These are phyloP conservation scores for Tinamus major DNA, from an alignment of 2,797 vertebrate genomes.

Conservation along the genomic window DNA sequence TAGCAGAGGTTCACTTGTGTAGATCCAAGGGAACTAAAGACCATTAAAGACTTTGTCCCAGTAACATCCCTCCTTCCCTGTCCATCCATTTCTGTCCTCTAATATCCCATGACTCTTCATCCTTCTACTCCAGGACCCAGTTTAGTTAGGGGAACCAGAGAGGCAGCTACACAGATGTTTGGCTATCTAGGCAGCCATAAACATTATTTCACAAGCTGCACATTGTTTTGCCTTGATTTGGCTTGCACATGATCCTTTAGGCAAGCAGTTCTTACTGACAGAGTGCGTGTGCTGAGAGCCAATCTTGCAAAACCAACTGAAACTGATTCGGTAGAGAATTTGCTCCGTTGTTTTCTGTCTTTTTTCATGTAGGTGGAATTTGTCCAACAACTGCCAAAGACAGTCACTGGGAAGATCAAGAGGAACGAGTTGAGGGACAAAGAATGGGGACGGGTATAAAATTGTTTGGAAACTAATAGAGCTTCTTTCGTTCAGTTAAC, in stretches of 20 bases:
- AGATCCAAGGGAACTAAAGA: neutral
- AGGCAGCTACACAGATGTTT: neutral
- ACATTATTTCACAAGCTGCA: neutral
- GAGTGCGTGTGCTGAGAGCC: neutral
- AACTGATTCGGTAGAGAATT: neutral
- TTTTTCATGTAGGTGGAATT: constrained; percentile 82
- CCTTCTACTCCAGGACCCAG: neutral
- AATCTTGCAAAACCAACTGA: neutral
- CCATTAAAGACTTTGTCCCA: neutral
- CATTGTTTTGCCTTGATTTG: neutral
- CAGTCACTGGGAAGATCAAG: constrained; percentile 84
- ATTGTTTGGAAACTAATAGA: neutral
- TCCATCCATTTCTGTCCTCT: neutral
- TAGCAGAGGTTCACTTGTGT: neutral
- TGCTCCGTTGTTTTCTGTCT: neutral
- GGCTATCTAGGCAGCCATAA: neutral
- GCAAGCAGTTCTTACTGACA: neutral
- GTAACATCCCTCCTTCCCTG: neutral
- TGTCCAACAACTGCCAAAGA: constrained; percentile 85
- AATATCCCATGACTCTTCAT: neutral
- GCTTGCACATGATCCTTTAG: neutral
- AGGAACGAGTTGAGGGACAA: constrained; percentile 81
- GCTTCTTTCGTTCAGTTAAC: neutral
- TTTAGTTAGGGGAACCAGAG: neutral
- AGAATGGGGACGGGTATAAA: constrained; percentile 80